Evolutionary conservation across 2,797 vertebrate species (phyloP).

Genomic region (Paguma larvata): DNA sequence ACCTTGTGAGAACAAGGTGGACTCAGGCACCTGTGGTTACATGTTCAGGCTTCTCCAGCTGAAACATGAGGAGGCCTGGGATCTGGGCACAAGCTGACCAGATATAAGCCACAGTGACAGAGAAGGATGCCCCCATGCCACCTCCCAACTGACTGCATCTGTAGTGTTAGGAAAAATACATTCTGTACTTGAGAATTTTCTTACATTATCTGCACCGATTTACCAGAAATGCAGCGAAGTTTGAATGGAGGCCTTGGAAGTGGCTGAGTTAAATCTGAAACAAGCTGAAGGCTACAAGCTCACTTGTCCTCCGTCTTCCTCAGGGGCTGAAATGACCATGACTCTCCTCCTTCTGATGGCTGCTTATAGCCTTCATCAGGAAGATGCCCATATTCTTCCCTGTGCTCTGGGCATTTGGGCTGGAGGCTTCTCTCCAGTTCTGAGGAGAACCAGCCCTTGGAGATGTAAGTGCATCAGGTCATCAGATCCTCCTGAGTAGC

Average conservation of each 20-base stretch:
- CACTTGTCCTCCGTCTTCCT: not conserved
- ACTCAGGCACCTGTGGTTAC: not conserved
- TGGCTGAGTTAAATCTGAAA: not conserved
- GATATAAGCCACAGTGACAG: not conserved
- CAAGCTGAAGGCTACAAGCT: no score
- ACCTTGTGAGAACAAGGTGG: not conserved
- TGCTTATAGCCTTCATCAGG: not conserved
- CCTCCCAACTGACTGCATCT: not conserved
- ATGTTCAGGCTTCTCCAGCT: not conserved
- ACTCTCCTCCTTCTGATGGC: not conserved
- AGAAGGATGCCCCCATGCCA: rapidly evolving
- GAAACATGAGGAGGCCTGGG: not conserved
- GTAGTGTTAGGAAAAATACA: not conserved
- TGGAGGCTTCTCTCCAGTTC: not conserved
- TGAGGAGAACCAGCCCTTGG: not conserved
- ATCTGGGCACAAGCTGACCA: not conserved
- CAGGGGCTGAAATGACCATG: not conserved
- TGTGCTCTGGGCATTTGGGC: not conserved
- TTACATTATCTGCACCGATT: not conserved
- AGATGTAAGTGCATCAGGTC: not conserved
- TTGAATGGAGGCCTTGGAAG: not conserved
- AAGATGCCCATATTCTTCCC: not conserved
- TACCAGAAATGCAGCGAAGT: not conserved
- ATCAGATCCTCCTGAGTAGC: not conserved
- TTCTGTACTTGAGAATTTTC: not conserved